phyloP scores from a whole-genome alignment of 2,888 invertebrate genomes.

The Phytoseiulus persimilis region DNA sequence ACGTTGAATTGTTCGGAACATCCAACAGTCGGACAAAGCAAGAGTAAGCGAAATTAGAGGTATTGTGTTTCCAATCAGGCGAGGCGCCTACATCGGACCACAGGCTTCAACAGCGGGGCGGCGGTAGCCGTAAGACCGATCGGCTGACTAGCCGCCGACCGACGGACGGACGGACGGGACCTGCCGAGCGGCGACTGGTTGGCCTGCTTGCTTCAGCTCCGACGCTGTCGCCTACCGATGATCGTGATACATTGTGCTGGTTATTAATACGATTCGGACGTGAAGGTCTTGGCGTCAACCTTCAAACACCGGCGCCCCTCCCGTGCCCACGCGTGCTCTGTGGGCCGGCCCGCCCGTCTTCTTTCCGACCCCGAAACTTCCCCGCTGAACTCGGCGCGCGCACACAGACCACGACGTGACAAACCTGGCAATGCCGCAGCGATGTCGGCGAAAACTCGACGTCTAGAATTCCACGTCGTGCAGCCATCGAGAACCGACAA shows the following conservation, averaged over 20 bases:
- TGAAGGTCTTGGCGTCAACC: not conserved
- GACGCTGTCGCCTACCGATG: not conserved
- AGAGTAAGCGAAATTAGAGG: not conserved
- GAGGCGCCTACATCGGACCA: not conserved
- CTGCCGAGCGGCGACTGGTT: not conserved
- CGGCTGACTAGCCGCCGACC: not conserved
- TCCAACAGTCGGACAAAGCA: not conserved
- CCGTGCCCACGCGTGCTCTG: not conserved
- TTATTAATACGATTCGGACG: constrained; percentile 5
- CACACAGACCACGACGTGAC: not conserved
- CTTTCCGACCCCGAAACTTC: not conserved
- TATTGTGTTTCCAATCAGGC: not conserved
- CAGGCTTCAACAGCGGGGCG: not conserved
- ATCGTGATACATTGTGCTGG: not conserved
- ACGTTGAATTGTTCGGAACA: not conserved
- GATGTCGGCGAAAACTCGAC: not conserved
- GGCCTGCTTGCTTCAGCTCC: not conserved
- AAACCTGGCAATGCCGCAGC: not conserved
- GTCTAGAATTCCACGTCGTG: not conserved
- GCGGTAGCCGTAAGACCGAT: not conserved
- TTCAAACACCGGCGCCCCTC: not conserved
- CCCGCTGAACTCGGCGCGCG: not conserved
- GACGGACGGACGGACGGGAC: too few relatives aligned
- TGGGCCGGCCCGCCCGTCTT: not conserved
- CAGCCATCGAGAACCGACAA: not conserved